Evolutionary conservation across 2,113 vertebrate species (phyloP).

Genomic region (Sylvilagus bachmani): DNA sequence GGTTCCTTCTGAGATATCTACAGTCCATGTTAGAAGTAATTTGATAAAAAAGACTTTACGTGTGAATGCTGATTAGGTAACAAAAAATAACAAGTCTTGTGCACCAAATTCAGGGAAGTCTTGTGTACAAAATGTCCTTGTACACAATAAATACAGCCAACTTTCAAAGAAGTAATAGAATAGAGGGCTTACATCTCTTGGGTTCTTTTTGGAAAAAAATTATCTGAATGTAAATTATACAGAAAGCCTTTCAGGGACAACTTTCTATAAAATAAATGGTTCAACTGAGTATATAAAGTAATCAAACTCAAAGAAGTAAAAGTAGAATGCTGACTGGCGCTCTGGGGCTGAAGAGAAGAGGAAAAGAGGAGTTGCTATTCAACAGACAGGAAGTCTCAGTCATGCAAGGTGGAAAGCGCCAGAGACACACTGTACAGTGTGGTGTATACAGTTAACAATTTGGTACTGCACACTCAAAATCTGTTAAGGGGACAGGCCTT

Average conservation of each 20-base stretch:
- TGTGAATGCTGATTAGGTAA: neutral
- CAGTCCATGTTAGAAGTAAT: neutral
- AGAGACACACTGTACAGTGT: too few species aligned
- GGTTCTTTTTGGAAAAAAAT: neutral
- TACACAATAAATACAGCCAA: neutral
- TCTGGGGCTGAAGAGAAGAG: neutral
- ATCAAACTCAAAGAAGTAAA: neutral
- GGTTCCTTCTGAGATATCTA: neutral
- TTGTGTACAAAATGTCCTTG: neutral
- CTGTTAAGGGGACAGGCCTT: neutral
- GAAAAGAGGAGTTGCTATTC: neutral
- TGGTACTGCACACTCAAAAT: neutral
- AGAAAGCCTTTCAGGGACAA: constrained; percentile 8
- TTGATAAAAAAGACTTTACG: neutral
- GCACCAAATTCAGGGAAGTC: neutral
- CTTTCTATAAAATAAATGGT: constrained; percentile 19
- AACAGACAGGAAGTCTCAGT: neutral
- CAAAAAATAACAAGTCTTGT: constrained; percentile 22
- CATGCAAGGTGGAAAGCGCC: neutral
- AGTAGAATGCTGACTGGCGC: neutral
- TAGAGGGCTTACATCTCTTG: neutral
- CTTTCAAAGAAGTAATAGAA: neutral
- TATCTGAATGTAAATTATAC: neutral
- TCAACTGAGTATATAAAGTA: neutral
- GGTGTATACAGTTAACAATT: neutral